Percentiles rank a stretch among this genome's conserved stretches.
These are phyloP conservation scores for Anguilla pacifica DNA, from an alignment of 2,797 vertebrate species.

Conservation along the genomic window DNA sequence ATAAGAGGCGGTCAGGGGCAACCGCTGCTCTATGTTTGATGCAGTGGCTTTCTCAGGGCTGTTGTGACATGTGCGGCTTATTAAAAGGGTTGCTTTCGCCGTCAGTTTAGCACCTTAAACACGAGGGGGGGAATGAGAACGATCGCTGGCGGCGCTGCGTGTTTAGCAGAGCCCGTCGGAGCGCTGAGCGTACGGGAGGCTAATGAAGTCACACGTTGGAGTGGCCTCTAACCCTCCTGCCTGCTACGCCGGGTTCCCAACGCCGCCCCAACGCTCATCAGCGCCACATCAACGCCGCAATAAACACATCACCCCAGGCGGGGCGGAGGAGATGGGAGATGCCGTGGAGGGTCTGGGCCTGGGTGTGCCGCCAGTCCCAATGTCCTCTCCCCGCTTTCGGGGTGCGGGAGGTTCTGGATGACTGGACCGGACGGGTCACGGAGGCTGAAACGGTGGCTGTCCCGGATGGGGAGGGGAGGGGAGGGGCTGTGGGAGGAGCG, in stretches of 20 bases:
- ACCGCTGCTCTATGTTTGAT: too few relatives aligned
- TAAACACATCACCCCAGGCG: slow-evolving; percentile 73
- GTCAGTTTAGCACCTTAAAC: slow-evolving; percentile 9
- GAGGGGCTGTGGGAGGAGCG: not conserved
- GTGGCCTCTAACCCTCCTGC: not conserved
- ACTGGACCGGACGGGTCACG: not conserved
- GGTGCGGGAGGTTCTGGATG: not conserved
- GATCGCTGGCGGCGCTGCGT: not conserved
- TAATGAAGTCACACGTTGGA: not conserved
- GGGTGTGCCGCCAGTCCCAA: not conserved
- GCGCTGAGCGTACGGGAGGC: not conserved
- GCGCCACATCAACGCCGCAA: slow-evolving; percentile 64
- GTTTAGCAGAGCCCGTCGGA: not conserved
- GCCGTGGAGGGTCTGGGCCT: slow-evolving; percentile 51
- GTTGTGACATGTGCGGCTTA: not conserved
- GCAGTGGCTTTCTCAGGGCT: not conserved
- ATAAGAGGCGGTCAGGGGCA: not conserved
- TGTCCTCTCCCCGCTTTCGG: not conserved
- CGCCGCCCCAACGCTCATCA: slow-evolving; percentile 22
- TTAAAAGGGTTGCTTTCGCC: not conserved
- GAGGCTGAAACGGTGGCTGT: not conserved
- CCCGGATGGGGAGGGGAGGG: slow-evolving; percentile 43
- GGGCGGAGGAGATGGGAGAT: not conserved
- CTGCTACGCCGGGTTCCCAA: not conserved
- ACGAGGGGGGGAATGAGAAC: not conserved